Percentiles rank a stretch among this genome's conserved stretches.
Evolutionary conservation across 1,140 invertebrate species (phyloP).

Genomic region (Colletes gigas): DNA sequence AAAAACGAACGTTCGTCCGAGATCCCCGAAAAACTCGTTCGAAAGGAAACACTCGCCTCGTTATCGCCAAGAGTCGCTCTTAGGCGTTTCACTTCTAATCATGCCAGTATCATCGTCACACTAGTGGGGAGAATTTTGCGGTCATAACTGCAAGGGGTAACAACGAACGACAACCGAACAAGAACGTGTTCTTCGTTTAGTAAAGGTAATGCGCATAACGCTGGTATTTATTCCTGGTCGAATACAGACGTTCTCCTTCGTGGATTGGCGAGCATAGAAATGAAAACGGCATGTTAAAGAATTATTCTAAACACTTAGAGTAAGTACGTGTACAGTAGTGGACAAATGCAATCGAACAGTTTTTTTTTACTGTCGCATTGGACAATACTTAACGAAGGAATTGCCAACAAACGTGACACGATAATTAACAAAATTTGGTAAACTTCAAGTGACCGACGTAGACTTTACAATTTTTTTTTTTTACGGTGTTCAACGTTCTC

Average conservation of each 20-base stretch:
- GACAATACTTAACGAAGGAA: not conserved
- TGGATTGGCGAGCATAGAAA: slow-evolving; percentile 74
- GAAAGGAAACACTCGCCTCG: not conserved
- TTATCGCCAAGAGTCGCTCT: not conserved
- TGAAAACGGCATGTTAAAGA: slow-evolving; percentile 62
- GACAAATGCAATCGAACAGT: slow-evolving; percentile 18
- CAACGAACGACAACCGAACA: slow-evolving; percentile 45
- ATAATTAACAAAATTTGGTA: no score
- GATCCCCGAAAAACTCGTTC: not conserved
- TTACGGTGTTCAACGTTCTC: not conserved
- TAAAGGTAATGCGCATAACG: slow-evolving; percentile 71
- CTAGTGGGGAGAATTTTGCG: not conserved
- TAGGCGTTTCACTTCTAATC: slow-evolving; percentile 6
- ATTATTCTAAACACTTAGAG: slow-evolving; percentile 38
- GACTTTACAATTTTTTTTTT: no score
- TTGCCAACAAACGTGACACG: no score
- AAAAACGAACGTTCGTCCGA: not conserved
- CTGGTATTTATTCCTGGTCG: slow-evolving; percentile 75
- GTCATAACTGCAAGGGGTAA: slow-evolving; percentile 42
- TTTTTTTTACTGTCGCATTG: not conserved
- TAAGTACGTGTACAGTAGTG: not conserved
- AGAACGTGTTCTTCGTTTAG: slow-evolving; percentile 49
- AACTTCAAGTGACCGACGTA: no score
- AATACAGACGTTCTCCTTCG: slow-evolving; percentile 75
- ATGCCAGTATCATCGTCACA: slow-evolving; percentile 7